phyloP scores from a whole-genome alignment of 2,113 vertebrate species.

The Cathartes aura region DNA sequence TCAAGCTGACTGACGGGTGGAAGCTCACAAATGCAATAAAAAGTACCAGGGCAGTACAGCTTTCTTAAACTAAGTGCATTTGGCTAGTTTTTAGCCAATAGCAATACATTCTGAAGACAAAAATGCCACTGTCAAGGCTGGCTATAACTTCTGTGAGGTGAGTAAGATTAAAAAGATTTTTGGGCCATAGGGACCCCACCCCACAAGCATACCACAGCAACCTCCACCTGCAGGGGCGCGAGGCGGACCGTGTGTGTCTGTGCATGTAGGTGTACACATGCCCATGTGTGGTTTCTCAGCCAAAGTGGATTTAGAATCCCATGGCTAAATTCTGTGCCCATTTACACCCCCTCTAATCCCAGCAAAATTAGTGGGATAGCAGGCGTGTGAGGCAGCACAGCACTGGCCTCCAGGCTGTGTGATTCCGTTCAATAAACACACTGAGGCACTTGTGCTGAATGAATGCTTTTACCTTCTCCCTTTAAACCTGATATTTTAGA shows the following conservation, averaged over 20 bases:
- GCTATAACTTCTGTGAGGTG: slow-evolving; percentile 16
- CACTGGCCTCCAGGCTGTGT: not conserved
- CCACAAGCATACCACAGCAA: not conserved
- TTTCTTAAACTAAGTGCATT: slow-evolving; percentile 58
- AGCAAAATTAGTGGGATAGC: slow-evolving; percentile 18
- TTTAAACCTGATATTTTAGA: slow-evolving; percentile 72
- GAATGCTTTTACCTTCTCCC: slow-evolving; percentile 58
- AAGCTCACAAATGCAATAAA: not conserved
- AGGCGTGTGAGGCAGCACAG: not conserved
- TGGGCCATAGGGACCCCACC: not conserved
- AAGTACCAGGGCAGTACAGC: slow-evolving; percentile 11
- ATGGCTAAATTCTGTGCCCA: not conserved
- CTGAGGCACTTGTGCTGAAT: slow-evolving; percentile 64
- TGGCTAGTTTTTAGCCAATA: slow-evolving; percentile 32
- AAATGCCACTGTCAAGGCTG: slow-evolving; percentile 41
- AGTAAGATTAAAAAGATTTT: slow-evolving; percentile 25
- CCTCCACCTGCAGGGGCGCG: not conserved
- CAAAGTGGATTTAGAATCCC: slow-evolving; percentile 26
- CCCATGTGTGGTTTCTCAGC: not conserved
- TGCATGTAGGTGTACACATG: not conserved
- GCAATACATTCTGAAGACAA: slow-evolving; percentile 39
- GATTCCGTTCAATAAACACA: slow-evolving; percentile 63
- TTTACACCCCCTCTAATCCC: slow-evolving; percentile 42
- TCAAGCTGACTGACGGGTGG: slow-evolving; percentile 12
- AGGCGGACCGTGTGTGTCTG: not conserved